Base-by-base conservation (phyloP, 2,888 invertebrate genomes). In the Elmis aenea region DNA sequence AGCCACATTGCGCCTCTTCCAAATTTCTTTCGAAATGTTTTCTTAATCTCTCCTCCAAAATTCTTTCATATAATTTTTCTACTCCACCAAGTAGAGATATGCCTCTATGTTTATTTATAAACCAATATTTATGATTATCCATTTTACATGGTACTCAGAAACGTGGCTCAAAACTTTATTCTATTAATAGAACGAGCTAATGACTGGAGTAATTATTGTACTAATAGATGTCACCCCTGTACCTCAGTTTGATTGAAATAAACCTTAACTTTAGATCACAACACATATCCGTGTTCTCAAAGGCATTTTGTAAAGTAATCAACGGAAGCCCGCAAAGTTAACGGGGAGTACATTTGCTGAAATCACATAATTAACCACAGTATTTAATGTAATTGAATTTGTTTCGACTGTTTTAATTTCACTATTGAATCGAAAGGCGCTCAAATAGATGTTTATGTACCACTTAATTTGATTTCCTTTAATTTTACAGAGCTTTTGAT, bases 321-420 rank as follows among this genome's bases (percentile, higher is more conserved):
- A 48, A 48, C 36, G 36, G 45, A 48, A 48, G 28, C 45, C 48
- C 30, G 21, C 40, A 33, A 48, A 48, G 42, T 45, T 40, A 37
- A 45, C 36, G 35, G n/a, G n/a, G 39, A 38, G 32, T 44, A 37
- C 39, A 37, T 47, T 47, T 43, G 38, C 41, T 30, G 42, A 45
- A 51, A 49, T 47, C 46, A 44, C 46, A 35, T 47, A 44, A 46
- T 45, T 45, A 42, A 43, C 38, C 37, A 45, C 49, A 45, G 48
- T 44, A 50, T 51, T 51, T 51, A 48, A 48, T 48, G 38, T 41
- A 45, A 46, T 45, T 52, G 51, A 52, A 50, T 54, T 54, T 50
- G 50, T 51, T 49, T 42, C 46, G 45, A 52, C 48, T 50, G 54
- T 54, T 54, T 54, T 51, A 50, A 50, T 52, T 48, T 54, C 45